phyloP scores from a whole-genome alignment of 2,888 invertebrate species.

The Andrena hattorfiana region DNA sequence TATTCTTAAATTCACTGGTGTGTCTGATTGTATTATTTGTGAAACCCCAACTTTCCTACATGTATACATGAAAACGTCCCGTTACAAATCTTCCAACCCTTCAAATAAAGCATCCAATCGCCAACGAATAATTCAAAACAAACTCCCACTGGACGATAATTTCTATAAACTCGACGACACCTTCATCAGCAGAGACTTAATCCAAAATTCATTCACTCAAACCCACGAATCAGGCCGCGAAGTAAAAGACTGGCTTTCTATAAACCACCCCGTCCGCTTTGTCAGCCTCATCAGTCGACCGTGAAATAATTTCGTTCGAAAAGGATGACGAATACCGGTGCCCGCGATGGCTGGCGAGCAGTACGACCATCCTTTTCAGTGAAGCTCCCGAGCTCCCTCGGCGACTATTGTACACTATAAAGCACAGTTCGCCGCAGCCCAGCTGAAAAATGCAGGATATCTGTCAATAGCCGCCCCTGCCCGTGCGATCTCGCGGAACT shows the following conservation, averaged over 20 bases:
- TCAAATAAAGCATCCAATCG: neutral
- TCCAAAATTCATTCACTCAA: neutral
- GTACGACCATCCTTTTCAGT: constrained; percentile 15
- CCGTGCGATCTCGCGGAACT: neutral
- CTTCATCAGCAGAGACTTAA: neutral
- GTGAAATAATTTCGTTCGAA: constrained; percentile 42
- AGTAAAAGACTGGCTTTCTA: neutral
- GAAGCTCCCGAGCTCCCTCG: constrained; percentile 12
- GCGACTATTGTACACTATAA: constrained; percentile 38
- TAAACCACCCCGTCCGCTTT: constrained; percentile 6
- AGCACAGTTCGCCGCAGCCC: constrained; percentile 4
- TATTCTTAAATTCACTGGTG: too few species aligned
- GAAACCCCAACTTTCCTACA: too few species aligned
- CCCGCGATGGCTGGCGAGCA: constrained; percentile 7
- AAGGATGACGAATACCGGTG: constrained; percentile 36
- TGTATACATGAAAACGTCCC: too few species aligned
- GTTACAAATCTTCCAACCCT: too few species aligned
- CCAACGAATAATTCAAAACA: neutral
- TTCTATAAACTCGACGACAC: neutral
- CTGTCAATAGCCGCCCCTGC: constrained; percentile 47
- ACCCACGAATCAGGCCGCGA: neutral
- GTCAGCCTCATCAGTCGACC: constrained; percentile 41
- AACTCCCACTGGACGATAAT: neutral
- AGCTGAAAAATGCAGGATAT: constrained; percentile 53
- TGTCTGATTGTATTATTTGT: too few species aligned